phyloP scores from a whole-genome alignment of 2,113 vertebrate genomes.

The Ancistrus triradiatus region DNA sequence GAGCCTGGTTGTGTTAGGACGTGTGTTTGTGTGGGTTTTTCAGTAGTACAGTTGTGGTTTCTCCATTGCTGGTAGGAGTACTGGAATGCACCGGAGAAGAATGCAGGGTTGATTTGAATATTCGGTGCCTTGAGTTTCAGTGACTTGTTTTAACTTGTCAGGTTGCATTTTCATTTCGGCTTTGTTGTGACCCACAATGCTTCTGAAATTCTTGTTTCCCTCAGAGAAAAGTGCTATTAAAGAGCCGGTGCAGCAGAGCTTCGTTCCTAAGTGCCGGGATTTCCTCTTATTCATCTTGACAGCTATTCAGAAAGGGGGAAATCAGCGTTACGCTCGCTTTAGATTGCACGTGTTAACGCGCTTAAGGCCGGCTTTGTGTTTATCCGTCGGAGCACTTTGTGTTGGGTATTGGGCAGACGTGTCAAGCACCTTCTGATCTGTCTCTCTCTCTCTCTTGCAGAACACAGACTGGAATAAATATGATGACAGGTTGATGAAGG shows the following conservation, averaged over 20 bases:
- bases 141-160: constrained; percentile 34
- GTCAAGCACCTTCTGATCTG: constrained; percentile 12
- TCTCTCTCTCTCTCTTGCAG: constrained; percentile 51
- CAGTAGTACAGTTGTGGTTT: too few species aligned
- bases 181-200: constrained; percentile 17
- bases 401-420: neutral
- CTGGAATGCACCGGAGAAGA: constrained; percentile 20
- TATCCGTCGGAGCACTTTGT: too few species aligned
- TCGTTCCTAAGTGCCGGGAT: neutral
- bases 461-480: constrained; percentile 96
- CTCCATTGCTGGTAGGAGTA: too few species aligned
- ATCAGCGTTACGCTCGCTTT: neutral
- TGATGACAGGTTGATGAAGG: constrained; percentile 95
- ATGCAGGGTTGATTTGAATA: constrained; percentile 7
- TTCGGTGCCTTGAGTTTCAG: constrained; percentile 20
- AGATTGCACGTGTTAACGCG: neutral
- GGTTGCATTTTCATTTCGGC: neutral
- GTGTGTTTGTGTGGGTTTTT: too few species aligned
- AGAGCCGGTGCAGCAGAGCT: neutral
- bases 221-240: neutral
- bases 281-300: neutral
- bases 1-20: too few species aligned
- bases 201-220: neutral
- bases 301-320: neutral
- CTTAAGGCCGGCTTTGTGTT: neutral